These are phyloP conservation scores for Argyresthia goedartella DNA, from an alignment of 2,888 invertebrate species.

Conservation along the genomic window DNA sequence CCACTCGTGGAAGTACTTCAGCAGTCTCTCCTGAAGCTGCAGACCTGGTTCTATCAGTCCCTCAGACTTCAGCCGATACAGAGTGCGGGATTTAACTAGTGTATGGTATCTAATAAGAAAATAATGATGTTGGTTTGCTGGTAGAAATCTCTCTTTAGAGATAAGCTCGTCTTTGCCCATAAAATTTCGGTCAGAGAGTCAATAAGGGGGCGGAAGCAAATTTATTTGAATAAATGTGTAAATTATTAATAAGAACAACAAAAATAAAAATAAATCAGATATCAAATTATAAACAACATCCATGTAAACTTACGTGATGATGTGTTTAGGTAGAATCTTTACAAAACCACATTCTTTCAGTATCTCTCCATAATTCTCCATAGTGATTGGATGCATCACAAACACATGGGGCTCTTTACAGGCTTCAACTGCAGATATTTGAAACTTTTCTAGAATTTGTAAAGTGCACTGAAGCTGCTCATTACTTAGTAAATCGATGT, in stretches of 20 bases:
- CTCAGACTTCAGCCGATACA: constrained; percentile 40
- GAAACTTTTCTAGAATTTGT: constrained; percentile 44
- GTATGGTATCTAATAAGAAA: constrained; percentile 45
- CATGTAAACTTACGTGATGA: constrained; percentile 35
- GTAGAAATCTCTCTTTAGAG: too few relatives aligned
- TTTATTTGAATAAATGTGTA: too few relatives aligned
- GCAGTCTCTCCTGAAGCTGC: constrained; percentile 36
- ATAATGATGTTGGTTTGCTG: too few relatives aligned
- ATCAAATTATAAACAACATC: not conserved
- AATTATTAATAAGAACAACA: too few relatives aligned
- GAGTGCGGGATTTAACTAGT: constrained; percentile 39
- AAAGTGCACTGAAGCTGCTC: constrained; percentile 38
- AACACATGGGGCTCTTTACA: constrained; percentile 67
- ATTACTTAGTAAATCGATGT: constrained; percentile 33
- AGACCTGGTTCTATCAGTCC: constrained; percentile 32
- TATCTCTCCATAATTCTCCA: constrained; percentile 73
- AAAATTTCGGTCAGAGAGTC: too few relatives aligned
- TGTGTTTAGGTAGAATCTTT: constrained; percentile 42
- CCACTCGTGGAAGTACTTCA: constrained; percentile 39
- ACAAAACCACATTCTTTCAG: constrained; percentile 74
- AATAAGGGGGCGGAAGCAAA: too few relatives aligned
- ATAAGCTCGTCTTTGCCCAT: too few relatives aligned
- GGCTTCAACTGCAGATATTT: constrained; percentile 63
- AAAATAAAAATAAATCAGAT: not conserved
- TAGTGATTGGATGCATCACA: constrained; percentile 63